Percentiles rank a stretch among this genome's conserved stretches.
Conservation (phyloP, 2,888 invertebrate species). For the Campoplex capitator region DNA sequence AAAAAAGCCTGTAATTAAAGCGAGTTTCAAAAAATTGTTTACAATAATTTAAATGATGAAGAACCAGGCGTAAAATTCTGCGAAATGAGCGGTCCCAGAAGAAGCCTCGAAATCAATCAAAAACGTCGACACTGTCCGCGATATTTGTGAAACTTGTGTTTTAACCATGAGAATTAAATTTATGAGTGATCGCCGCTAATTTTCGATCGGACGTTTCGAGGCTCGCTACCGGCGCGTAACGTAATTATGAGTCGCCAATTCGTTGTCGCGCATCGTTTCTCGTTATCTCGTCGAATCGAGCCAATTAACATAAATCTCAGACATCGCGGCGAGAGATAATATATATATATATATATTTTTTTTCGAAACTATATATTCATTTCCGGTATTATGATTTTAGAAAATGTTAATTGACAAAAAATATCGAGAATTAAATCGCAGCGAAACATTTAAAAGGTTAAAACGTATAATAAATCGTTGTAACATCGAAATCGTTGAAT, state of each 20-base stretch:
- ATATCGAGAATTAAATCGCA: constrained; percentile 1
- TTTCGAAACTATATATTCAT: neutral
- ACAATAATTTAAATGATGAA: neutral
- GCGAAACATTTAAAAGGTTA: constrained; percentile 46
- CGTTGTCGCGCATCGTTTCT: neutral
- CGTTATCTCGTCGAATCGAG: neutral
- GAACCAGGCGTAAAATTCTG: neutral
- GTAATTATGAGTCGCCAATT: neutral
- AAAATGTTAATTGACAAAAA: constrained; percentile 17
- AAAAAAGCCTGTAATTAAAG: neutral
- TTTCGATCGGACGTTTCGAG: constrained; percentile 18
- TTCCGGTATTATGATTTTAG: neutral
- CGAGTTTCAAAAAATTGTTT: neutral
- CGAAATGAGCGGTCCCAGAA: neutral
- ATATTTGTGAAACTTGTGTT: neutral
- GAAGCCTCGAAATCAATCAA: constrained; percentile 15
- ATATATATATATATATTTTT: neutral
- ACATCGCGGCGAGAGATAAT: neutral
- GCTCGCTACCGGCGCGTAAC: constrained; percentile 28
- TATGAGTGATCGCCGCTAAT: neutral
- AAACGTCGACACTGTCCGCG: constrained; percentile 12
- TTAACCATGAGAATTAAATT: neutral
- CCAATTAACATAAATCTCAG: constrained; percentile 41
- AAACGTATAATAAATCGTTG: neutral
- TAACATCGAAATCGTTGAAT: neutral